phyloP scores from a whole-genome alignment of 2,113 vertebrate species.

The Egretta garzetta region DNA sequence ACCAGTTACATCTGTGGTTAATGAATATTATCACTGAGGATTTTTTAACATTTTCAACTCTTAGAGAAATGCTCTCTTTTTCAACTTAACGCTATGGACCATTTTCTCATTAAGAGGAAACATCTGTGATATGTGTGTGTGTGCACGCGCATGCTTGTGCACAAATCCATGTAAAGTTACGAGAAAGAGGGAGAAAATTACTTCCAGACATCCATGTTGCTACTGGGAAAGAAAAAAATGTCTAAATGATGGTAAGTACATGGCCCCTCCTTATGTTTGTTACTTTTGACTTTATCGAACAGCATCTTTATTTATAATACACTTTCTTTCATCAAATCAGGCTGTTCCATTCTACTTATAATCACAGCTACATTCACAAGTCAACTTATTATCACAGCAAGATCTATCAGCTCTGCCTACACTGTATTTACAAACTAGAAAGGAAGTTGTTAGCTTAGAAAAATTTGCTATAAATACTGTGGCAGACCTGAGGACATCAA shows the following conservation, averaged over 20 bases:
- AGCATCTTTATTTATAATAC: not conserved
- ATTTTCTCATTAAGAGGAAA: not conserved
- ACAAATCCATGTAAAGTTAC: not conserved
- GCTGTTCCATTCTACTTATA: conserved; percentile 15
- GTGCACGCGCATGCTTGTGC: rapidly evolving
- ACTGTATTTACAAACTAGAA: conserved; percentile 53
- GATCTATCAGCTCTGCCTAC: conserved; percentile 49
- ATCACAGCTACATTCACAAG: conserved; percentile 47
- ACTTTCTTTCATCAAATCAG: conserved; percentile 16
- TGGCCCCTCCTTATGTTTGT: not conserved
- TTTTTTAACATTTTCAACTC: not conserved
- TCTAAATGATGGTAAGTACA: not conserved
- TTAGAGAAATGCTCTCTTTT: not conserved
- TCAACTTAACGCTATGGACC: not conserved
- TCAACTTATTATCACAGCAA: conserved; percentile 46
- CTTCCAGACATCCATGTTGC: not conserved
- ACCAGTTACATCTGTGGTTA: not conserved
- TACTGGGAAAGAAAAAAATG: not conserved
- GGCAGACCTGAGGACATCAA: conserved; percentile 15
- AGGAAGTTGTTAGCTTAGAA: conserved; percentile 2
- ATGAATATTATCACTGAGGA: not conserved
- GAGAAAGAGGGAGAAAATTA: not conserved
- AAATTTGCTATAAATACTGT: not conserved
- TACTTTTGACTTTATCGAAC: not conserved
- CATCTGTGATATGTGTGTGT: rapidly evolving